Base-by-base conservation (phyloP, 2,888 invertebrate species). In the Drosophila nigricruria region DNA sequence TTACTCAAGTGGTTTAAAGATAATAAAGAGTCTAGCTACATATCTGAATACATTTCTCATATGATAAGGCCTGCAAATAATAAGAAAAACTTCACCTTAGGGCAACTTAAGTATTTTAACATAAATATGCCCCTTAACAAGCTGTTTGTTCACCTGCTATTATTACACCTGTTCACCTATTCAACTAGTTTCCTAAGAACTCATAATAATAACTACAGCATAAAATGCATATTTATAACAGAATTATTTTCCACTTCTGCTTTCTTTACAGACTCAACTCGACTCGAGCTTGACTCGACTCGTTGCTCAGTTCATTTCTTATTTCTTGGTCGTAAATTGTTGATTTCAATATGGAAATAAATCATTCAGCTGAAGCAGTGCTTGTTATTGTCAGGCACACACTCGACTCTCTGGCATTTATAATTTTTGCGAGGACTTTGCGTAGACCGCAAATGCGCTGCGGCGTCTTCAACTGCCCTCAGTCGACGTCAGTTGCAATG, bases 381-480 rank as follows among this genome's bases (percentile, higher is more conserved):
- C 12, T 63, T n/a, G 36, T 20, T 45, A 38, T 45, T 66, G 65
- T 45, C 67, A 45, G 43, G 27, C 32, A 14, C 32, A n/a, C 40
- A 49, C 57, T 71, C 40, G 38, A 34, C 38, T 27, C 25, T 54
- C 47, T 34, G 25, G 34, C 45, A 63, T 62, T 70, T 75, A 63
- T 60, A 71, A 71, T 72, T 58, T 45, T 38, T 60, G n/a, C 30
- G 36, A 34, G 32, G 25, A 52, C 40, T 45, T 38, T 18, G 53
- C n/a, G 12, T 34, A 25, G 53, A 38, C 43, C n/a, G 40, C 45
- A 59, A 65, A 49, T 47, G 52, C 59, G 47, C 30, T 18, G 47
- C 12, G 30, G 18, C 27, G 10, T 49, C 47, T 49, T 49, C 27
- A 12, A n/a, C 45, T 45, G 45, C 25, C 27, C 47, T 9, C 27